phyloP scores from a whole-genome alignment of 2,888 invertebrate species.

The Pelosia muscerda region DNA sequence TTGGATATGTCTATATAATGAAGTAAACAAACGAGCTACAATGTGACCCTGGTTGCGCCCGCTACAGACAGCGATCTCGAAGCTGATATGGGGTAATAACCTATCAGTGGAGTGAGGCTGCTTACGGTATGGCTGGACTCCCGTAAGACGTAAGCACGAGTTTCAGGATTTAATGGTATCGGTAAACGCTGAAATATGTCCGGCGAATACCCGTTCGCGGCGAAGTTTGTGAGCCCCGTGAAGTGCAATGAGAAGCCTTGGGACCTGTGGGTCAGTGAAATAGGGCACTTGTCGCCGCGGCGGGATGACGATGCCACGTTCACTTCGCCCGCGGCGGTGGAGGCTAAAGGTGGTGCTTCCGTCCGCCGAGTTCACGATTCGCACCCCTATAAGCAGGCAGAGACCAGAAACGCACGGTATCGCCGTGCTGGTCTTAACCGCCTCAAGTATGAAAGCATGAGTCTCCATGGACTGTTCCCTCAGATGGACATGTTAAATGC shows the following conservation, averaged over 20 bases:
- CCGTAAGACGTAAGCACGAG: constrained; percentile 70
- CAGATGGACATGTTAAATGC: constrained; percentile 92
- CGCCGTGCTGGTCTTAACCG: constrained; percentile 84
- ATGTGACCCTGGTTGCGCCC: constrained; percentile 74
- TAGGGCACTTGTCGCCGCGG: constrained; percentile 81
- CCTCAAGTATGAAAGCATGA: constrained; percentile 88
- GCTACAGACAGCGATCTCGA: constrained; percentile 64
- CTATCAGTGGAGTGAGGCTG: constrained; percentile 78
- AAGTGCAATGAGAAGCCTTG: constrained; percentile 85
- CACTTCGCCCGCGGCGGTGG: constrained; percentile 69
- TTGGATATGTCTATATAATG: constrained; percentile 72
- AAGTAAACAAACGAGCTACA: constrained; percentile 71
- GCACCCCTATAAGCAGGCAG: constrained; percentile 71
- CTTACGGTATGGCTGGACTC: constrained; percentile 77
- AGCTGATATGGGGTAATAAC: constrained; percentile 86
- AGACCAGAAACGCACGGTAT: constrained; percentile 56
- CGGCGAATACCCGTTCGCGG: constrained; percentile 75
- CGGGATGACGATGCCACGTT: constrained; percentile 73
- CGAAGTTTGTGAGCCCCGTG: constrained; percentile 80
- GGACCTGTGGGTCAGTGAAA: constrained; percentile 84
- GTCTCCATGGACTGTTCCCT: constrained; percentile 92
- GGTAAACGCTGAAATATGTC: constrained; percentile 77
- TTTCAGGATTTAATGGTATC: constrained; percentile 63
- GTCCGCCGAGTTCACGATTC: constrained; percentile 65
- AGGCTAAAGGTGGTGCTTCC: constrained; percentile 66